Conservation (phyloP, 2,888 invertebrate genomes). For the Allophyes oxyacanthae region DNA sequence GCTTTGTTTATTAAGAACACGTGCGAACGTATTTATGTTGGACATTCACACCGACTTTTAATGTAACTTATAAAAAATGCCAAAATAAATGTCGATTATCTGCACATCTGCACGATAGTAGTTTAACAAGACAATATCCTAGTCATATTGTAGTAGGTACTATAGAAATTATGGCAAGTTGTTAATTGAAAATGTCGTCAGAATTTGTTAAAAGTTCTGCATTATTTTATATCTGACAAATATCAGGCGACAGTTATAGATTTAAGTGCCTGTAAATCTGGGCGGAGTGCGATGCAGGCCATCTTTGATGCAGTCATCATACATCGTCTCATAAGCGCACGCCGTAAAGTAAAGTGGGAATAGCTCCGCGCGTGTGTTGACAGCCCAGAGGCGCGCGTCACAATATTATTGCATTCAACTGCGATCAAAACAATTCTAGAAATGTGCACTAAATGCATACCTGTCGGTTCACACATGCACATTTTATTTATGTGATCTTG, state of each 20-base stretch:
- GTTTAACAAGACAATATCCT: no score
- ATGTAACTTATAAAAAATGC: not conserved
- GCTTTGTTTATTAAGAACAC: not conserved
- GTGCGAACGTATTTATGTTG: not conserved
- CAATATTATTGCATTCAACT: constrained; percentile 17
- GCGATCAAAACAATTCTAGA: not conserved
- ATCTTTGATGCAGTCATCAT: constrained; percentile 6
- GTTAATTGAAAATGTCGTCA: no score
- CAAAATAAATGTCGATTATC: not conserved
- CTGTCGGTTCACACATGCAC: no score
- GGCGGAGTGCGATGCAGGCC: not conserved
- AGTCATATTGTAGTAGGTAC: no score
- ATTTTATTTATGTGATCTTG: no score
- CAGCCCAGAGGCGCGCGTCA: constrained; percentile 1
- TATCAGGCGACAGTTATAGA: not conserved
- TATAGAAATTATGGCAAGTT: no score
- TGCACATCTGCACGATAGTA: no score
- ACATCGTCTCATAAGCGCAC: not conserved
- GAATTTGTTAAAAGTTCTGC: no score
- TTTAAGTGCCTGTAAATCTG: not conserved
- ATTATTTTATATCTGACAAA: no score
- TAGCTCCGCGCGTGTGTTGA: constrained; percentile 12
- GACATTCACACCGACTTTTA: no score
- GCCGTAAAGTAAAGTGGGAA: constrained; percentile 3
- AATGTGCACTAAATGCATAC: not conserved